Evolutionary conservation across 2,113 vertebrate genomes (phyloP).

Genomic region (Symphodus melops): DNA sequence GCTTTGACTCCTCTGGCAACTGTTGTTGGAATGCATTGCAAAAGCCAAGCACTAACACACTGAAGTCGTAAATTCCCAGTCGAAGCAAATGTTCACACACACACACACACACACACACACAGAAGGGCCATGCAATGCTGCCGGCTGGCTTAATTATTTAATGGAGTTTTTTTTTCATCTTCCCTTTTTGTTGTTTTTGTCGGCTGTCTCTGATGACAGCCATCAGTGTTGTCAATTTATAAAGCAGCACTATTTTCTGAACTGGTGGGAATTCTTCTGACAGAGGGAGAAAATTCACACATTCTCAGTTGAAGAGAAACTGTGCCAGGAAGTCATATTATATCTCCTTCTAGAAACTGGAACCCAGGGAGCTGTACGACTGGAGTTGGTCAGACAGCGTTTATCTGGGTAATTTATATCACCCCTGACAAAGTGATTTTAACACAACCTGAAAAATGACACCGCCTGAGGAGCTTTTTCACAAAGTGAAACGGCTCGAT

Average conservation of each 20-base stretch:
- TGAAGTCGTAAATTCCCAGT: conserved; percentile 56
- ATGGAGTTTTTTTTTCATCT: conserved; percentile 30
- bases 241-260: conserved; percentile 33
- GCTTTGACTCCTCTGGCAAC: conserved; percentile 58
- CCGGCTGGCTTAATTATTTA: conserved; percentile 57
- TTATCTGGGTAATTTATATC: conserved; percentile 68
- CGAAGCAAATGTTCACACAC: conserved; percentile 20
- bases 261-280: conserved; percentile 37
- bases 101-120: conserved; percentile 32
- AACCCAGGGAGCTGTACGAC: conserved; percentile 42
- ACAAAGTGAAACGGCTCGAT: conserved; percentile 54
- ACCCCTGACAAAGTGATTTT: conserved; percentile 65
- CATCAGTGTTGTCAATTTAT: conserved; percentile 58
- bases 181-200: conserved; percentile 38
- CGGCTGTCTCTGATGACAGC: conserved; percentile 39
- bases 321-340: conserved; percentile 37
- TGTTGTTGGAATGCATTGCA: conserved; percentile 45
- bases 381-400: conserved; percentile 48
- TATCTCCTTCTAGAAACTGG: conserved; percentile 38
- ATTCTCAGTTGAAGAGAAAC: conserved; percentile 20
- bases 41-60: conserved; percentile 43
- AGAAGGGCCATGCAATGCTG: conserved; percentile 20
- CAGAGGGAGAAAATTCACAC: conserved; percentile 30
- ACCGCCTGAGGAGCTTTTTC: conserved; percentile 59
- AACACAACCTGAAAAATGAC: conserved; percentile 67